Conservation (phyloP, 2,888 invertebrate genomes). For the Acrobasis consociella region DNA sequence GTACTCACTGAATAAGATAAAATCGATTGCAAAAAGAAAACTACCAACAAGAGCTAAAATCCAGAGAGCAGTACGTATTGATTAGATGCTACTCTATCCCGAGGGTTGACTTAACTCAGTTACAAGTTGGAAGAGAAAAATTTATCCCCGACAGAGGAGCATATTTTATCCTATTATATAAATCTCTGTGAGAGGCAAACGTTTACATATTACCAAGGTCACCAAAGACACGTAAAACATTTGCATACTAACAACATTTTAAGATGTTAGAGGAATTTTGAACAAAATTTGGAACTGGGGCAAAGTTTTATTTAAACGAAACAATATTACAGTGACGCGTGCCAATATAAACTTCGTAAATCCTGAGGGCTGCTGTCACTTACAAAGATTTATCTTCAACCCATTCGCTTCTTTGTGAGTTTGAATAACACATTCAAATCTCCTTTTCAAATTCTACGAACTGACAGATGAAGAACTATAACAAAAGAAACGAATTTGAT, state of each 20-base stretch:
- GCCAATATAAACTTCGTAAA: conserved; percentile 28
- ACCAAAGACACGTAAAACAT: conserved; percentile 24
- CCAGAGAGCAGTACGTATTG: conserved; percentile 57
- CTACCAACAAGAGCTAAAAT: conserved; percentile 40
- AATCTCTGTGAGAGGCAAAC: conserved; percentile 31
- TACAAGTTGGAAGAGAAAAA: conserved; percentile 77
- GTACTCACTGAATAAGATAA: conserved; percentile 30
- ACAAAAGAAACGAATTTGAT: conserved; percentile 47
- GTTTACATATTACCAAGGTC: conserved; percentile 21
- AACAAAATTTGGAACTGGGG: conserved; percentile 6
- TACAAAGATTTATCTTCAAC: conserved; percentile 38
- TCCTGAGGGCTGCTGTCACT: conserved; percentile 35
- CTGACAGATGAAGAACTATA: conserved; percentile 43
- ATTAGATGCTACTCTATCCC: conserved; percentile 52
- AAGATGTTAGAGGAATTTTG: neutral
- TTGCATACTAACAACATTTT: conserved; percentile 9
- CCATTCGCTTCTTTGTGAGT: conserved; percentile 30
- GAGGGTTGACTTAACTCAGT: conserved; percentile 69
- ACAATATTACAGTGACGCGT: conserved; percentile 20
- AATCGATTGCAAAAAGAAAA: conserved; percentile 24
- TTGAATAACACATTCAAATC: conserved; percentile 38
- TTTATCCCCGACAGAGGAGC: conserved; percentile 53
- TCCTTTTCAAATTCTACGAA: conserved; percentile 42
- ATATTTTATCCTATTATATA: conserved; percentile 49
- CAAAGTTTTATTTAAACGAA: conserved; percentile 11